A percentile compares a stretch with the other conserved stretches of the same genome.
phyloP scores from a whole-genome alignment of 92 coral and sea anemone genomes.

The Galaxea fascicularis region DNA sequence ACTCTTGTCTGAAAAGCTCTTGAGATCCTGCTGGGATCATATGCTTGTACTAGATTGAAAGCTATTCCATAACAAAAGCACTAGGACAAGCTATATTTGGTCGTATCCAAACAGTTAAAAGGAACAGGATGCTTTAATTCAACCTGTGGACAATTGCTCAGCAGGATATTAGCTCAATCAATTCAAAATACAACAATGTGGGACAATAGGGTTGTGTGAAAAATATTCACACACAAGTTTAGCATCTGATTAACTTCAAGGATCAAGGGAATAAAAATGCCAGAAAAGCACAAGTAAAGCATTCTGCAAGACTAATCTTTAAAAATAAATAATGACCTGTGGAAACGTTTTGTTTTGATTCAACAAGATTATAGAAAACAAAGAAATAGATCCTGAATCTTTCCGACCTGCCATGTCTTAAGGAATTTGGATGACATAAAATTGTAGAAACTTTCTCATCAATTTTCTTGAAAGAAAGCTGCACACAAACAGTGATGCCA shows the following conservation, averaged over 20 bases:
- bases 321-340: background rate
- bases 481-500: background rate
- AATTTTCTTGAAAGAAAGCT: too few species aligned
- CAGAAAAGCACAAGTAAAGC: background rate
- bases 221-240: background rate
- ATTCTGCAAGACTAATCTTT: background rate
- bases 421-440: background rate
- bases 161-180: slow-evolving; percentile 10
- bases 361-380: slow-evolving; percentile 3
- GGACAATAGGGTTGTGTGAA: background rate
- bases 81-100: slow-evolving; percentile 10
- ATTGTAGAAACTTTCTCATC: too few species aligned
- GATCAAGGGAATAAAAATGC: background rate
- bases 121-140: slow-evolving; percentile 27
- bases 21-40: slow-evolving; percentile 30
- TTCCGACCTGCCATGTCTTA: background rate
- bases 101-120: background rate
- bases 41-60: slow-evolving; percentile 22
- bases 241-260: background rate
- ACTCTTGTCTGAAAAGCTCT: slow-evolving; percentile 11
- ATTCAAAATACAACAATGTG: slow-evolving; percentile 9
- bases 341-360: background rate
- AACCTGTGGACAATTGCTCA: slow-evolving; percentile 30
- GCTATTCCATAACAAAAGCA: slow-evolving; percentile 17
- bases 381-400: background rate